Evolutionary conservation across 1,140 invertebrate species (phyloP).

Genomic region (Telenomus remus): DNA sequence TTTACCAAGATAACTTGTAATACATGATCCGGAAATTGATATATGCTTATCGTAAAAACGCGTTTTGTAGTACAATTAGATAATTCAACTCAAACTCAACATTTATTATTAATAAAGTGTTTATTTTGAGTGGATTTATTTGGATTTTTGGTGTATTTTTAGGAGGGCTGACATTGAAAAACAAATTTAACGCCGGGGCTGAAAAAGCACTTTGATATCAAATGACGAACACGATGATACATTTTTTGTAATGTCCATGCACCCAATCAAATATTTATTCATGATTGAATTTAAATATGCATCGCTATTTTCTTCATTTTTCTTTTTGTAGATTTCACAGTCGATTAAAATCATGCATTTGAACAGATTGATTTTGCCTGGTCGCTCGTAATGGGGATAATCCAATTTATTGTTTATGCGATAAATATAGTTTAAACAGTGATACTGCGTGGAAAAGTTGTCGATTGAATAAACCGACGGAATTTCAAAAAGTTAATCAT

Average conservation of each 20-base stretch:
- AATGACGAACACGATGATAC: no score
- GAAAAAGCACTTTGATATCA: no score
- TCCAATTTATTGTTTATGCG: conserved; percentile 2
- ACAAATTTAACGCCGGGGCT: no score
- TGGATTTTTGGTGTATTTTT: no score
- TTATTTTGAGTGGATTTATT: neutral
- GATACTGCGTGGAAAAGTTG: neutral
- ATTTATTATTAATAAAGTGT: conserved; percentile 1
- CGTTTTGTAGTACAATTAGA: conserved; percentile 2
- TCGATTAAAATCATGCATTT: neutral
- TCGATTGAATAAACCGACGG: neutral
- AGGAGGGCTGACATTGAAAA: no score
- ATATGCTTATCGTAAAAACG: conserved; percentile 3
- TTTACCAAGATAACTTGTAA: neutral
- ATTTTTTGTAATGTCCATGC: no score
- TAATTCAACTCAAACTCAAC: conserved; percentile 1
- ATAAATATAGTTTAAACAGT: neutral
- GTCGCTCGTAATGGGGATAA: neutral
- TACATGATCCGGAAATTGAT: conserved; percentile 15
- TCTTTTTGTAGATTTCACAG: no score
- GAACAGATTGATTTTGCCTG: neutral
- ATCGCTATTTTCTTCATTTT: no score
- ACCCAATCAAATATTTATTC: no score
- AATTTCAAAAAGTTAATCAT: neutral
- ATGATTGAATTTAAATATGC: no score